Base-by-base conservation (phyloP, 2,888 invertebrate genomes). In the Tachina grossa region DNA sequence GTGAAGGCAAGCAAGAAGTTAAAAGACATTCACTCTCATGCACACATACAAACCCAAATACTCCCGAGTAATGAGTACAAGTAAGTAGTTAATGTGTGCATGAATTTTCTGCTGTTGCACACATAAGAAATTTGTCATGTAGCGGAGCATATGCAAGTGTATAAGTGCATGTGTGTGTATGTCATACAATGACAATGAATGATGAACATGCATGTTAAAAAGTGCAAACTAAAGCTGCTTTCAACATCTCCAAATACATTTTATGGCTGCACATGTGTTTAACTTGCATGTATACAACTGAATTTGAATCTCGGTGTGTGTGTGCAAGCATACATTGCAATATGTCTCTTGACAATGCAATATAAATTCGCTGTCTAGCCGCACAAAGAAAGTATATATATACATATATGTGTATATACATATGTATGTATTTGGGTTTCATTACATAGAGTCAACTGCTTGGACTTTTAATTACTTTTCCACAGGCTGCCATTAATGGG, bases 331-430 rank as follows among this genome's bases (percentile, higher is more conserved):
- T 65, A 55, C 65, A 76, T 82, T 79, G 74, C 82, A 74, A 85
- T 79, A 75, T 75, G 82, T 82, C 82, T 71, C 85, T 59, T 78
- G 78, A 75, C 69, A 82, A 69, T 82, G 82, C 75, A 78, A 78
- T 78, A 85, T 82, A 75, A 78, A 81, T 77, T 77, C 77, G 75
- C 85, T 82, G 85, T 85, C 85, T 85, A 85, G 85, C 82, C 85
- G 45, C 82, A 82, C 74, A 74, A 68, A 84, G 31, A 71, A 43
- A 61, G 31, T 31, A 31, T 31, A 31, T 31, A 4, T 4, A 31
- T 4, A 31, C 4, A 31, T 31, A 6, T 55, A 66, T 69, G 8
- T 22, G 10, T 22, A n/a, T 4, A 0, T 31, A n/a, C 31, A 0
- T 31, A 31, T 31, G 1, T 55, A 66, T 69, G 10, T 22, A n/a